Evolutionary conservation across 2,797 vertebrate genomes (phyloP).

Genomic region (Pseudopleuronectes americanus): DNA sequence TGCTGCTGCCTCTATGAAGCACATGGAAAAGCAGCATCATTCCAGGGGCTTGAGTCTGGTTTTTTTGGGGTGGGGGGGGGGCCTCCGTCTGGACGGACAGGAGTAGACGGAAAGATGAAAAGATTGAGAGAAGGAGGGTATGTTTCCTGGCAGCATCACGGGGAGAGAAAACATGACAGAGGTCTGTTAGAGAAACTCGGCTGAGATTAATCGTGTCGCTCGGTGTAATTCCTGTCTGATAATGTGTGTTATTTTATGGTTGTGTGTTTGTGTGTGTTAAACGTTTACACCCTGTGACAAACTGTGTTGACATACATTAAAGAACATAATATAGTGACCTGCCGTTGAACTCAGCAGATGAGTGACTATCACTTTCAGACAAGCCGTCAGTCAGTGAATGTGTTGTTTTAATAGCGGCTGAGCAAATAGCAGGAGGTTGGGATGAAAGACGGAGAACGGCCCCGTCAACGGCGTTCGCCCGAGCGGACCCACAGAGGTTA

Average conservation of each 20-base stretch:
- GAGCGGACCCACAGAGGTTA: slow-evolving; percentile 34
- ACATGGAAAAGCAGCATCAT: slow-evolving; percentile 69
- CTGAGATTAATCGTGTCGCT: slow-evolving; percentile 42
- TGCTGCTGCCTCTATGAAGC: slow-evolving; percentile 51
- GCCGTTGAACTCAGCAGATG: slow-evolving; percentile 22
- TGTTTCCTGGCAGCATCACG: slow-evolving; percentile 56
- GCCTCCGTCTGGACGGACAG: slow-evolving; percentile 47
- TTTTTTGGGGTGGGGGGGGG: slow-evolving; percentile 40
- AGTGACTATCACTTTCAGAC: slow-evolving; percentile 25
- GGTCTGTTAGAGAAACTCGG: slow-evolving; percentile 31
- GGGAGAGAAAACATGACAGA: slow-evolving; percentile 18
- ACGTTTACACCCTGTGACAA: not conserved
- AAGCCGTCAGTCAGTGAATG: not conserved
- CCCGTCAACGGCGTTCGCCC: slow-evolving; percentile 27
- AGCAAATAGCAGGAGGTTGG: slow-evolving; percentile 29
- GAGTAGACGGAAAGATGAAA: slow-evolving; percentile 46
- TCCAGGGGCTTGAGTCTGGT: slow-evolving; percentile 41
- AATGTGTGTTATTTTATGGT: slow-evolving; percentile 40
- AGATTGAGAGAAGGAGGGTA: slow-evolving; percentile 28
- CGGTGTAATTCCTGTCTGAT: slow-evolving; percentile 24
- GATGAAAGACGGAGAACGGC: slow-evolving; percentile 13
- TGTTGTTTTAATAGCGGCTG: slow-evolving; percentile 40
- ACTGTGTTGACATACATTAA: not conserved
- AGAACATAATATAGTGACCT: slow-evolving; percentile 19
- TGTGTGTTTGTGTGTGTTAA: slow-evolving; percentile 8